Evolutionary conservation across 1,140 invertebrate genomes (phyloP), one percentile per base, ranked within the genome.

Genomic region (Heliothis virescens): DNA sequence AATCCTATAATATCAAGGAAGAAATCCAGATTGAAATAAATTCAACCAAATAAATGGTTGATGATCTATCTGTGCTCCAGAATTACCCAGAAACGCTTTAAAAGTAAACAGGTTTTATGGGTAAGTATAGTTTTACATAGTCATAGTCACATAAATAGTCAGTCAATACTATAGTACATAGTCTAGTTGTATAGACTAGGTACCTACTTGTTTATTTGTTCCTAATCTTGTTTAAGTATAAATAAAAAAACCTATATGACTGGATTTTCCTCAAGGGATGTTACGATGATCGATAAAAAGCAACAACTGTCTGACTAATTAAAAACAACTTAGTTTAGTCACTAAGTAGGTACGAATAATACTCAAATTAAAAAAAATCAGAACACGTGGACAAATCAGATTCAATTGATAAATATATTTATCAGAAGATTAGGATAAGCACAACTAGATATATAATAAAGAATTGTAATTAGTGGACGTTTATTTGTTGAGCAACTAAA

Each of bases 311-410:
- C 34, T 47, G 62, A 69, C 48, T 59, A 47, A 59, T 59, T 15
- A 62, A 18, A 21, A 5, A n/a, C 41, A 12, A 21, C 34, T 59
- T 41, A 21, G 55, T 65, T 63, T 13, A 63, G 29, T 53, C 21
- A 34, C n/a, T 53, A 26, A 52, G 21, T 29, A 9, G n/a, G 41
- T 26, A 48, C 3, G 2, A 55, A 21, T 75, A 41, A 34, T 13
- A 9, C 13, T 34, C 41, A 59, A 73, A 78, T 65, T 71, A 0
- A 73, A 26, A 55, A n/a, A 57, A 82, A 74, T 83, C 76, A 80
- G 78, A 65, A 65, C 79, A 91, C 90, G 86, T 89, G 87, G 90
- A 85, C 86, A 86, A 88, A 90, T 86, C 76, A 86, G 77, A 69
- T 83, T 13, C 50, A 63, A 57, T 60, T 82, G 87, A 87, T 90